phyloP scores from a whole-genome alignment of 2,797 vertebrate species.

The Betta splendens region DNA sequence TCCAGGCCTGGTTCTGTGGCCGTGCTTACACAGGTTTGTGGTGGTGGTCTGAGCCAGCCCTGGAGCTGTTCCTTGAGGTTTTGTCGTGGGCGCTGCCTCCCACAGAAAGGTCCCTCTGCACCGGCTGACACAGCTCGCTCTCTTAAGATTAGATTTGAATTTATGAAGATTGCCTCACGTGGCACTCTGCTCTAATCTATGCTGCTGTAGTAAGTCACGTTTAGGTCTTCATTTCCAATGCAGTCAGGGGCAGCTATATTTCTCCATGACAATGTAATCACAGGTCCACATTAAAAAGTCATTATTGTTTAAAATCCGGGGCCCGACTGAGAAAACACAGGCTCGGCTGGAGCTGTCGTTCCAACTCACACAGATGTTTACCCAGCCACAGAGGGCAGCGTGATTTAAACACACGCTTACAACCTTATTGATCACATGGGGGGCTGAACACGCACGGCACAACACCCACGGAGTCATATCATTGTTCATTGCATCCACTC shows the following conservation, averaged over 20 bases:
- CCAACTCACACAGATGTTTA: slow-evolving; percentile 94
- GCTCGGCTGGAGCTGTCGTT: slow-evolving; percentile 91
- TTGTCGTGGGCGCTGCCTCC: slow-evolving; percentile 29
- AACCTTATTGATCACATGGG: slow-evolving; percentile 87
- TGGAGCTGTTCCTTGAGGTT: neutral
- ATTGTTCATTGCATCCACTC: slow-evolving; percentile 62
- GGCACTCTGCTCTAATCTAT: slow-evolving; percentile 85
- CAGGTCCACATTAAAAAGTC: slow-evolving; percentile 99
- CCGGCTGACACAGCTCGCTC: slow-evolving; percentile 85
- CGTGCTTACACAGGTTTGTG: neutral
- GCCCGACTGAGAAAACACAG: slow-evolving; percentile 95
- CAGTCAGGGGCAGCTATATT: slow-evolving; percentile 91
- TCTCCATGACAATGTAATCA: slow-evolving; percentile 99
- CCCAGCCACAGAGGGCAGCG: slow-evolving; percentile 87
- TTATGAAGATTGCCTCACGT: slow-evolving; percentile 99
- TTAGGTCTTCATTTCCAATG: slow-evolving; percentile 90
- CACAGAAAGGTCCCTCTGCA: slow-evolving; percentile 73
- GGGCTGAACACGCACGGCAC: slow-evolving; percentile 56
- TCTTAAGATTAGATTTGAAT: slow-evolving; percentile 97
- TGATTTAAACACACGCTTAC: slow-evolving; percentile 90
- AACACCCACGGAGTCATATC: slow-evolving; percentile 43
- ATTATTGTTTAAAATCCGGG: slow-evolving; percentile 99
- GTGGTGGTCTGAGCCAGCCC: neutral
- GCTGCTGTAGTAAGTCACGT: slow-evolving; percentile 89
- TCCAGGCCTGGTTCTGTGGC: neutral